Percentiles rank a stretch among this genome's conserved stretches.
These are phyloP conservation scores for Molorchus minor DNA, from an alignment of 2,888 invertebrate genomes.

Conservation along the genomic window DNA sequence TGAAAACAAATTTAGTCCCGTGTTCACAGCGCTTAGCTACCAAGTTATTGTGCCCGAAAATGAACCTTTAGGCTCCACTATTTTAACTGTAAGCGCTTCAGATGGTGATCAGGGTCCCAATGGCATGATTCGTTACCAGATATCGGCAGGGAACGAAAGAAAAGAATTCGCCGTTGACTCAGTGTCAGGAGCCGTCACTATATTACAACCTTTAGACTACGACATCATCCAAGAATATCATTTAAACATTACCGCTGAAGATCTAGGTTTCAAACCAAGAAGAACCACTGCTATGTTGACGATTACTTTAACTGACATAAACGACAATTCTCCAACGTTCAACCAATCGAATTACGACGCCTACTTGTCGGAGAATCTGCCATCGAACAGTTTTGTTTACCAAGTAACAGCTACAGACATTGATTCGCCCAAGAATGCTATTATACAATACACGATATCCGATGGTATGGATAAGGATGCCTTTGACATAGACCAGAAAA, in stretches of 20 bases:
- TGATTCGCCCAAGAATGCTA: constrained; percentile 88
- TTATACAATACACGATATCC: constrained; percentile 83
- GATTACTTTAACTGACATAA: constrained; percentile 89
- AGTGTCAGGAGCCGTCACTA: constrained; percentile 80
- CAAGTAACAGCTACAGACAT: constrained; percentile 81
- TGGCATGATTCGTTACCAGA: constrained; percentile 85
- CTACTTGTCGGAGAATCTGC: constrained; percentile 84
- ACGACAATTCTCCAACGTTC: constrained; percentile 91
- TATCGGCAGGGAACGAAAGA: constrained; percentile 83
- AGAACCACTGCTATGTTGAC: constrained; percentile 82
- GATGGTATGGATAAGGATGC: constrained; percentile 78
- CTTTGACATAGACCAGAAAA: constrained; percentile 80
- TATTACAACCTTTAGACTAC: constrained; percentile 83
- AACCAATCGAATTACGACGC: constrained; percentile 80
- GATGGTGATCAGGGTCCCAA: constrained; percentile 91
- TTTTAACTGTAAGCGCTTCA: constrained; percentile 83
- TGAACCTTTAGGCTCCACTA: constrained; percentile 85
- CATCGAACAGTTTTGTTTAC: constrained; percentile 77
- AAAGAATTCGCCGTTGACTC: constrained; percentile 83
- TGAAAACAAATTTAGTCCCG: constrained; percentile 82
- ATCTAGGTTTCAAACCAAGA: constrained; percentile 83
- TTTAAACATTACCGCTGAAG: constrained; percentile 86
- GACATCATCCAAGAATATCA: constrained; percentile 86
- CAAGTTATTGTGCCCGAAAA: constrained; percentile 93
- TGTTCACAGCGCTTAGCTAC: constrained; percentile 84